A percentile compares a stretch with the other conserved stretches of the same genome.
phyloP scores from a whole-genome alignment of 2,113 vertebrate genomes.

The Coturnix japonica region DNA sequence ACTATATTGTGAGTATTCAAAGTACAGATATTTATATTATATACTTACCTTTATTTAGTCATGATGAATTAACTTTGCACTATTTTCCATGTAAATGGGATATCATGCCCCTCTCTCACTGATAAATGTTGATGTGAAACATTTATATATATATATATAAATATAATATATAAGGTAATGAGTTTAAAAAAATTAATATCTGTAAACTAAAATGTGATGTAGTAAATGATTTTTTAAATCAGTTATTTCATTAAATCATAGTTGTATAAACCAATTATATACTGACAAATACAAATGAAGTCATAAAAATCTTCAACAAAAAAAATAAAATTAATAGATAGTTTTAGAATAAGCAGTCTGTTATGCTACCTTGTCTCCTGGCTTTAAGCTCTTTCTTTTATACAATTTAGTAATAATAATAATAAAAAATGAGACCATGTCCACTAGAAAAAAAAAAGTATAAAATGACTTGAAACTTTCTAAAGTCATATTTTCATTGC shows the following conservation, averaged over 20 bases:
- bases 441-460: not conserved
- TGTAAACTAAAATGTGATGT: not conserved
- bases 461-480: not conserved
- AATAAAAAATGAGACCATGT: not conserved
- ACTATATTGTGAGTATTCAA: not conserved
- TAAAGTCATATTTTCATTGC: not conserved
- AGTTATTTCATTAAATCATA: not conserved
- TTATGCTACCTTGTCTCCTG: not conserved
- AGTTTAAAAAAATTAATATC: not conserved
- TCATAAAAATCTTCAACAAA: not conserved
- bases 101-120: not conserved
- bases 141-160: too few relatives aligned
- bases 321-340: not conserved
- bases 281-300: not conserved
- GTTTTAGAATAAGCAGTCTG: not conserved
- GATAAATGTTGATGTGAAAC: not conserved
- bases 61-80: not conserved
- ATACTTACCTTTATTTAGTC: not conserved
- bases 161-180: not conserved
- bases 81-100: not conserved
- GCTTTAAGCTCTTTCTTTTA: not conserved
- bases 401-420: not conserved
- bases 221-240: not conserved
- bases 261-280: not conserved
- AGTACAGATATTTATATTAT: not conserved